Evolutionary conservation across 2,888 invertebrate genomes (phyloP).

Genomic region (Lymantria monacha): DNA sequence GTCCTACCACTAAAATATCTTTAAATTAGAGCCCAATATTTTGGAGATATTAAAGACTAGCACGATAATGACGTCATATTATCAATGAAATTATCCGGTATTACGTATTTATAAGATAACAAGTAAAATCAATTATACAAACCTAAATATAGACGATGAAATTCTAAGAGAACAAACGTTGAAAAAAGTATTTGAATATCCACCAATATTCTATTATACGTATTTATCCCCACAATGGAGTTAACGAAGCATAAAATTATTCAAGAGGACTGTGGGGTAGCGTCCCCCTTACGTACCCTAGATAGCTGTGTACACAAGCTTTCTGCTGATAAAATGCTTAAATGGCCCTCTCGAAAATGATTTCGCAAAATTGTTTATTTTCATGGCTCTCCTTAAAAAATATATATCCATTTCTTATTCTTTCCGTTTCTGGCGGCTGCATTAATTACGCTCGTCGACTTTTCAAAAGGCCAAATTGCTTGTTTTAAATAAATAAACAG

Average conservation of each 20-base stretch:
- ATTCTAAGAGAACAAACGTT: too few species aligned
- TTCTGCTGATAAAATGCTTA: slow-evolving; percentile 75
- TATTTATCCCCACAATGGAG: slow-evolving; percentile 65
- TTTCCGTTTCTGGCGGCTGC: slow-evolving; percentile 40
- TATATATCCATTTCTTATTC: slow-evolving; percentile 55
- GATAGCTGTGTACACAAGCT: slow-evolving; percentile 75
- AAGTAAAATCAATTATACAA: too few species aligned
- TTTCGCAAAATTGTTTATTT: slow-evolving; percentile 72
- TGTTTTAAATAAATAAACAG: slow-evolving; percentile 65
- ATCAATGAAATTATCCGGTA: too few species aligned
- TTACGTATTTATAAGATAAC: too few species aligned
- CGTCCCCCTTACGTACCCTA: slow-evolving; percentile 62
- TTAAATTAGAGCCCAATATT: too few species aligned
- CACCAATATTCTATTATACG: slow-evolving; percentile 52
- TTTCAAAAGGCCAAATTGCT: slow-evolving; percentile 62
- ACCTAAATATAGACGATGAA: too few species aligned
- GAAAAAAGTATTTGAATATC: slow-evolving; percentile 34
- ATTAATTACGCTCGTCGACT: slow-evolving; percentile 61
- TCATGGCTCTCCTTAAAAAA: slow-evolving; percentile 55
- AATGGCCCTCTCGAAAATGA: slow-evolving; percentile 73
- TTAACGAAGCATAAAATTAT: slow-evolving; percentile 77
- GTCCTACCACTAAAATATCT: too few species aligned
- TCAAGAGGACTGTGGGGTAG: slow-evolving; percentile 64
- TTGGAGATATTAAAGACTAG: too few species aligned
- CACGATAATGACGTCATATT: too few species aligned